Evolutionary conservation across 2,113 vertebrate genomes (phyloP).

Genomic region (Tragelaphus scriptus): DNA sequence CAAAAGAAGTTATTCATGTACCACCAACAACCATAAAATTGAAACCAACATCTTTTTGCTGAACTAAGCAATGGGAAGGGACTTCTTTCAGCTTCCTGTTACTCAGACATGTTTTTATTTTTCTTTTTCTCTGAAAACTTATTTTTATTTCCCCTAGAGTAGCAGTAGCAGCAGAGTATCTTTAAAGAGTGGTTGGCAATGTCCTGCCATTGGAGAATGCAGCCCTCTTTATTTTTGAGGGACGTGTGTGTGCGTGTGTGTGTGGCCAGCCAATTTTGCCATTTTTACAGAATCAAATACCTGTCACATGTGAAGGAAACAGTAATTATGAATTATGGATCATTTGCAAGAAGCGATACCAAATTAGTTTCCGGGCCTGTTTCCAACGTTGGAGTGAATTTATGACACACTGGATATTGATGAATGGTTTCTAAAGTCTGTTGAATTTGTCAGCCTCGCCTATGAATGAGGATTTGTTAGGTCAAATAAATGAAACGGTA

Average conservation of each 20-base stretch:
- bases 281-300: conserved; percentile 56
- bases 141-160: not conserved
- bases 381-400: conserved; percentile 73
- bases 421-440: conserved; percentile 78
- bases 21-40: not conserved
- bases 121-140: not conserved
- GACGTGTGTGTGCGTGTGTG: not conserved
- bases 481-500: conserved; percentile 71
- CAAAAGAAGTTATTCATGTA: conserved; percentile 35
- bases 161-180: not conserved
- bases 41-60: conserved; percentile 43
- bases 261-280: not conserved
- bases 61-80: not conserved
- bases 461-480: conserved; percentile 74
- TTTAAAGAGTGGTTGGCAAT: not conserved
- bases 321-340: conserved; percentile 77
- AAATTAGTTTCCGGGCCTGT: conserved; percentile 68
- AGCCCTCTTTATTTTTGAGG: not conserved
- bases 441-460: conserved; percentile 66
- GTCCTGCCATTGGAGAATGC: not conserved
- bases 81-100: not conserved
- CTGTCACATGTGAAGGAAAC: conserved; percentile 65
- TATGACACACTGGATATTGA: conserved; percentile 77
- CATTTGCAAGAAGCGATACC: conserved; percentile 70
- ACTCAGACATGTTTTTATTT: not conserved